Evolutionary conservation across 2,888 invertebrate species (phyloP), one percentile per base, ranked within the genome.

Genomic region (Drepana falcataria): DNA sequence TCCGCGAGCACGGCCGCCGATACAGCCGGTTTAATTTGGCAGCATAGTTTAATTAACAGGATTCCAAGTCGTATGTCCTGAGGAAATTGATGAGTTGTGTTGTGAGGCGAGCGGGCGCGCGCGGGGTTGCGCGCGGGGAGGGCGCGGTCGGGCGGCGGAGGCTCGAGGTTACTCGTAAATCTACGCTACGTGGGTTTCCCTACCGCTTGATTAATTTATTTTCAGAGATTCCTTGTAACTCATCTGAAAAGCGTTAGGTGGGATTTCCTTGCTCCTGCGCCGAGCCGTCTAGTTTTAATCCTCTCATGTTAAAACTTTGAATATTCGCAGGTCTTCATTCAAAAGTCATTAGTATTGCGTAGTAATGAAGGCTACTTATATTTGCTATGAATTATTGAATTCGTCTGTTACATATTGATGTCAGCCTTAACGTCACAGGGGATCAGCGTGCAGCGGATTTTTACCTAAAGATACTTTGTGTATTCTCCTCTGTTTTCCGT

Each of bases 51-150:
- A 87, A 87, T 87, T 88, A 87, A 83, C 83, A 77, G 77, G 75
- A 83, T 83, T 84, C 82, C 81, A 73, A 85, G 81, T 77, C 73
- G 77, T 79, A 73, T 82, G 85, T 83, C 81, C 79, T 83, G 68
- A 77, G 79, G 77, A 82, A 87, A 88, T 88, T 87, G 85, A 88
- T 89, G 88, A 87, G 83, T 81, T 80, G 85, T 84, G 81, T 86
- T 75, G 74, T 54, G 69, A 69, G 60, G 52, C 64, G 63, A 52
- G 57, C 33, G 3, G 34, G 34, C 53, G 58, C 52, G 49, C 52
- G 57, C 51, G 58, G 58, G 55, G 55, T 55, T 53, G 54, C 51
- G 21, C 7, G 48, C 53, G 54, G 48, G 48, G 47, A 44, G 37
- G 34, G 48, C 9, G 49, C 40, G 54, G 51, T 48, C 40, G 21